Evolutionary conservation across 2,797 vertebrate species (phyloP), one percentile per base, ranked within the genome.

Genomic region (Muscicapa striata): DNA sequence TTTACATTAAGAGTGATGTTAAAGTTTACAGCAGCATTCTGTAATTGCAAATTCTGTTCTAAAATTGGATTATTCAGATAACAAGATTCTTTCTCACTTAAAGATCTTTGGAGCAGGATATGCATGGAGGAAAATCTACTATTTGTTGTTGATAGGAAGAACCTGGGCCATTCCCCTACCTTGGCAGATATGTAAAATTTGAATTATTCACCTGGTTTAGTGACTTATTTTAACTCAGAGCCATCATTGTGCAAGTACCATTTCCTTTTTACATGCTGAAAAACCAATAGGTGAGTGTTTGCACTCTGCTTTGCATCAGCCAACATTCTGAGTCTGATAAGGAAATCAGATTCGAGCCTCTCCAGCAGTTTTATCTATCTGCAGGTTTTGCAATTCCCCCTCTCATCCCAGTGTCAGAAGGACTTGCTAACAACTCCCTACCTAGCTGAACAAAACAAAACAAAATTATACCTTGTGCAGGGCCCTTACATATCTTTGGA

Each of bases 201-300:
- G 70, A 94, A 82, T 84, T 90, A 58, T 93, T 95, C 83, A 94
- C 83, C 81, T 76, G 36, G 73, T 87, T 77, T 84, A 90, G 87
- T 90, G 83, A 87, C 78, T 89, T 67, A 66, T 75, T 96, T 96
- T 94, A 82, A 79, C 15, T 67, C 83, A 74, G 45, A 87, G 66
- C 74, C 43, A 49, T 84, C 32, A 15, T 82, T 61, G 27, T 34
- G 57, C 76, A 84, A 88, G 92, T 95, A 75, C 84, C 11, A 43
- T 68, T 77, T 89, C 46, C 91, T 87, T 83, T 87, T n/a, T 48
- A 52, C 86, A 62, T 84, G 79, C 82, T 87, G 75, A 87, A 95
- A 95, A 85, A 70, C 63, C 4, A 21, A 40, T 36, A 64, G 32
- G 46, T 88, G 69, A 69, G 20, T 51, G 64, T 82, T 78, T 77